Base-by-base conservation (phyloP, 1,140 invertebrate species). In the Arion vulgaris region DNA sequence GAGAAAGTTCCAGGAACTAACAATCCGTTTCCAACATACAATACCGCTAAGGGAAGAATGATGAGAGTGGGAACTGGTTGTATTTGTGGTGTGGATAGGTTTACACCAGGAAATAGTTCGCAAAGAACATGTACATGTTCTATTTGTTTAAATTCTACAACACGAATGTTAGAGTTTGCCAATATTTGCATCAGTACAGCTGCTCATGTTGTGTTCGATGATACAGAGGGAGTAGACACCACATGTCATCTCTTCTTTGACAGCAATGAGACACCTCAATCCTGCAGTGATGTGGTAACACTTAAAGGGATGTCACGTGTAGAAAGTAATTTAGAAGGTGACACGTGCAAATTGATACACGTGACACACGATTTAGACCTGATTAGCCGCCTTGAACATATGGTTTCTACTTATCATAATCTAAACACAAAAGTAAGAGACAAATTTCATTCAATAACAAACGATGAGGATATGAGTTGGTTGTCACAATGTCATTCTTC, bases 121-220 rank as follows among this genome's bases (percentile, higher is more conserved):
- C 53, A 57, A 23, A 23, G 17, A 13, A 28, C 15, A 15, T 74
- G 38, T 28, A 2, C 39, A n/a, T 74, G 72, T 45, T 9, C 4
- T 26, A 17, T 11, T 7, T 74, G 72, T 45, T 17, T 26, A 28
- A 39, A 45, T 9, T 74, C n/a, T 39, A 15, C 72, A 9, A 45
- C 26, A 28, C 26, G 1, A 45, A 74, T 23, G 23, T 13, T 1
- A n/a, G 15, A 28, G 41, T 41, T 39, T 28, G 72, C 5, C 11
- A 1, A 71, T 9, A 15, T 39, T 9, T 13, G 4, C 15, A 39
- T 74, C 28, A 28, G 19, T 11, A 74, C 72, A 17, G 72, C 72
- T 9, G 72, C 72, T 41, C 41, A 41, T 39, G 72, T 74, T n/a
- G 72, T 74, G 1, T 74, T 13, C 28, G 72, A 74, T 74, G 39